Evolutionary conservation across 1,140 invertebrate species (phyloP).

Genomic region (Melanaphis sacchari): DNA sequence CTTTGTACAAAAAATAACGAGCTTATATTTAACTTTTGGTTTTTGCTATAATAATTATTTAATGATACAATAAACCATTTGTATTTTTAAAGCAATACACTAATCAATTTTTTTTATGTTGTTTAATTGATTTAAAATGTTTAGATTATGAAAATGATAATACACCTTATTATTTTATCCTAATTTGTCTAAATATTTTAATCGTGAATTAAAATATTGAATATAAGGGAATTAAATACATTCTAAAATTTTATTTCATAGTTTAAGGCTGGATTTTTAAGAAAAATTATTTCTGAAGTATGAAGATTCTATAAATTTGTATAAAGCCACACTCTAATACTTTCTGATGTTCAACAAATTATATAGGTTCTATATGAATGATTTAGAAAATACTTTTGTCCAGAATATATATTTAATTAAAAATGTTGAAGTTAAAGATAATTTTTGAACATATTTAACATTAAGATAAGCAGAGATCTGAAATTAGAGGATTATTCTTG

Average conservation of each 20-base stretch:
- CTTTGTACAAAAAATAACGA: background rate
- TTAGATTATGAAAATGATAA: background rate
- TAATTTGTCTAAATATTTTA: background rate
- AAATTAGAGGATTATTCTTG: too few species aligned
- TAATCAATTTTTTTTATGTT: slow-evolving; percentile 1
- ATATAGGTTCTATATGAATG: background rate
- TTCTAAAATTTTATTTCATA: background rate
- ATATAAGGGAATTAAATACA: background rate
- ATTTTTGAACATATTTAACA: too few species aligned
- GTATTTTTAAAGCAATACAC: slow-evolving; percentile 11
- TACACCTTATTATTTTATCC: background rate
- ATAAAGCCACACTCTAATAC: background rate
- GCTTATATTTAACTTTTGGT: background rate
- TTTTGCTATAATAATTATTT: background rate
- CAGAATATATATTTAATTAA: too few species aligned
- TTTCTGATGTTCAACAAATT: background rate
- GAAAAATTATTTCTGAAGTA: background rate
- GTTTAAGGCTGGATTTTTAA: background rate
- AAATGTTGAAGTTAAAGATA: too few species aligned
- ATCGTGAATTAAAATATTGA: background rate
- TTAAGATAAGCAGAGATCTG: too few species aligned
- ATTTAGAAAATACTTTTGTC: too few species aligned
- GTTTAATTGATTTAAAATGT: background rate
- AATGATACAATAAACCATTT: background rate
- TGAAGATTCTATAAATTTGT: background rate